phyloP scores from a whole-genome alignment of 2,113 vertebrate species.

The Motacilla alba region DNA sequence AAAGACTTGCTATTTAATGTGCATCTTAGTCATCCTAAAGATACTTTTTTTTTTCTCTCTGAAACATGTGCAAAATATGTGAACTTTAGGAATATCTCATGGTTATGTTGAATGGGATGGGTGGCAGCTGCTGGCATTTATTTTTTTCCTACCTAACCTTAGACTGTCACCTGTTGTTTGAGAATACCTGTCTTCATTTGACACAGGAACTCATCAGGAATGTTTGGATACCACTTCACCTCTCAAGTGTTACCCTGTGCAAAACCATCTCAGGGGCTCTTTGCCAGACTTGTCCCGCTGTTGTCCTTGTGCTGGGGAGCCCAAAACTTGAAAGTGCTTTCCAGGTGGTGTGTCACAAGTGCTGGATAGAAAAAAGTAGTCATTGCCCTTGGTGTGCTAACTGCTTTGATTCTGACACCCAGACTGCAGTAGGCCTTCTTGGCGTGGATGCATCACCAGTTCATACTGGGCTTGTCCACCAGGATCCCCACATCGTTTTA shows the following conservation, averaged over 20 bases:
- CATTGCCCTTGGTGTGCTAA: neutral
- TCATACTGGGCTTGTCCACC: neutral
- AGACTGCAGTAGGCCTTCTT: neutral
- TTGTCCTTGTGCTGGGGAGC: neutral
- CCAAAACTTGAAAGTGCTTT: neutral
- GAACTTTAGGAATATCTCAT: neutral
- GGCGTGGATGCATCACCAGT: rapidly evolving
- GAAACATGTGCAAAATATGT: neutral
- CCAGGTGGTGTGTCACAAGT: neutral
- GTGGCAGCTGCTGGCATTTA: neutral
- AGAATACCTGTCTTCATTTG: neutral
- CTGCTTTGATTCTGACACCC: neutral
- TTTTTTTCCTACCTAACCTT: neutral
- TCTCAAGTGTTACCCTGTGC: neutral
- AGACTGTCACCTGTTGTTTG: neutral
- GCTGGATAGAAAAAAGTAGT: neutral
- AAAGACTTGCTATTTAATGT: neutral
- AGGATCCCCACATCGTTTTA: neutral
- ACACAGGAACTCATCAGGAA: neutral
- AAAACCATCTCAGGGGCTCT: neutral
- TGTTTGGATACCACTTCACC: neutral
- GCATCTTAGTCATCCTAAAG: neutral
- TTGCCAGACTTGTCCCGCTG: neutral
- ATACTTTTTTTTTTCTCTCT: neutral
- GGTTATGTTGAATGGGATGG: neutral